phyloP scores from a whole-genome alignment of 1,140 invertebrate species.

The Ephestia elutella region DNA sequence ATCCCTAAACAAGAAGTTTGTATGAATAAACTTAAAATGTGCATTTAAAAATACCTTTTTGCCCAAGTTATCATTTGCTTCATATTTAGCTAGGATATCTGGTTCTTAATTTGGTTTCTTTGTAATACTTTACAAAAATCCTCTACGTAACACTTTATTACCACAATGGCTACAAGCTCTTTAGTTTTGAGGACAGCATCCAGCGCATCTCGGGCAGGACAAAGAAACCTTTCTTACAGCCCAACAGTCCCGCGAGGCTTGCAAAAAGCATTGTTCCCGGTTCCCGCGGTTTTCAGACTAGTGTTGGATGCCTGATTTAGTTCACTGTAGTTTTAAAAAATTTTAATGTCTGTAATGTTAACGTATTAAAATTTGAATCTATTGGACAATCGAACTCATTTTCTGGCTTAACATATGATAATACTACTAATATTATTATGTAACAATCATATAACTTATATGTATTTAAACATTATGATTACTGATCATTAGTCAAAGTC shows the following conservation, averaged over 20 bases:
- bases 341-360: background rate
- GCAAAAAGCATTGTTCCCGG: constrained; percentile 51
- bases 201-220: constrained; percentile 35
- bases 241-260: constrained; percentile 51
- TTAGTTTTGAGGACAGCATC: constrained; percentile 27
- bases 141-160: background rate
- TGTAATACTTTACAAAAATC: background rate
- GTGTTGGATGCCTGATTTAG: background rate
- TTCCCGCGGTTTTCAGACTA: background rate
- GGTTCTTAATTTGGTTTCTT: background rate
- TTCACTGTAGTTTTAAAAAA: constrained; percentile 11
- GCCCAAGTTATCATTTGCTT: too few relatives aligned
- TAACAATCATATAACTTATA: too few relatives aligned
- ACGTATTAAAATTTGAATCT: too few relatives aligned
- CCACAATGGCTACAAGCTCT: constrained; percentile 18
- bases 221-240: constrained; percentile 45
- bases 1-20: too few relatives aligned
- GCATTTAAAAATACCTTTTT: too few relatives aligned
- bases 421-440: too few relatives aligned
- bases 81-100: too few relatives aligned
- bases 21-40: too few relatives aligned
- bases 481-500: too few relatives aligned
- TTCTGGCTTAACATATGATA: too few relatives aligned
- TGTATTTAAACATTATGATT: too few relatives aligned
- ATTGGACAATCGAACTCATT: too few relatives aligned